Percentiles rank a stretch among this genome's conserved stretches.
These are phyloP conservation scores for Oeneis ivallda DNA, from an alignment of 2,888 invertebrate genomes.

Conservation along the genomic window DNA sequence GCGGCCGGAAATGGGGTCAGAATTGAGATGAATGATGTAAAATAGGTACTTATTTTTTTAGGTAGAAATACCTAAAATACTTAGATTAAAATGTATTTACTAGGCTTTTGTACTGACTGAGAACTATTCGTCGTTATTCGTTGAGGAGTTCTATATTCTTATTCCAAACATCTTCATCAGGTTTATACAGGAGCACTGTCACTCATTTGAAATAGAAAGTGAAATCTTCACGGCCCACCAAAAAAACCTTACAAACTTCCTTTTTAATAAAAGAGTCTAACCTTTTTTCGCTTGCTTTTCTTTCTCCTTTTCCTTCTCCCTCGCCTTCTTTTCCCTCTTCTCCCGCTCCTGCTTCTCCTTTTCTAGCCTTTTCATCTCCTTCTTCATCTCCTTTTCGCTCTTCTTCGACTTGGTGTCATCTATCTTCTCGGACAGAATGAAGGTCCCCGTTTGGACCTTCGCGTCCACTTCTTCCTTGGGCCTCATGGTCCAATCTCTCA, in stretches of 20 bases:
- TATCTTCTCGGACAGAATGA: slow-evolving; percentile 81
- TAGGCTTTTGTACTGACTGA: neutral
- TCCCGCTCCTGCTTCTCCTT: slow-evolving; percentile 77
- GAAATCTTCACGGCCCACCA: too few relatives aligned
- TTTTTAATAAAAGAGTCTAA: slow-evolving; percentile 43
- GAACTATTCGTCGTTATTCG: neutral
- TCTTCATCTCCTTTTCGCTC: slow-evolving; percentile 76
- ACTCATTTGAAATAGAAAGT: too few relatives aligned
- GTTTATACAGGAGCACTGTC: too few relatives aligned
- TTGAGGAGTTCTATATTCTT: neutral
- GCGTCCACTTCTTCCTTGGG: slow-evolving; percentile 75
- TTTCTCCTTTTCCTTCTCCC: slow-evolving; percentile 77
- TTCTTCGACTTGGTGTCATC: slow-evolving; percentile 77
- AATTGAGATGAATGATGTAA: too few relatives aligned
- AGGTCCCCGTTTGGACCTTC: slow-evolving; percentile 75
- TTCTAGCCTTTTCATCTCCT: slow-evolving; percentile 76
- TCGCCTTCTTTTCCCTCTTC: slow-evolving; percentile 76
- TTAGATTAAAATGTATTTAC: neutral
- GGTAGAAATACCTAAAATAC: too few relatives aligned
- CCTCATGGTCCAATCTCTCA: slow-evolving; percentile 58
- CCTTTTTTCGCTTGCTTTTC: slow-evolving; percentile 75
- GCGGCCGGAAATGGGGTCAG: too few relatives aligned
- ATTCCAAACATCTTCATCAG: neutral
- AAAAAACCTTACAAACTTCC: too few relatives aligned
- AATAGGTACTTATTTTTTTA: too few relatives aligned